Evolutionary conservation across 2,797 vertebrate species (phyloP), one percentile per base, ranked within the genome.

Genomic region (Phylloscopus collybita): DNA sequence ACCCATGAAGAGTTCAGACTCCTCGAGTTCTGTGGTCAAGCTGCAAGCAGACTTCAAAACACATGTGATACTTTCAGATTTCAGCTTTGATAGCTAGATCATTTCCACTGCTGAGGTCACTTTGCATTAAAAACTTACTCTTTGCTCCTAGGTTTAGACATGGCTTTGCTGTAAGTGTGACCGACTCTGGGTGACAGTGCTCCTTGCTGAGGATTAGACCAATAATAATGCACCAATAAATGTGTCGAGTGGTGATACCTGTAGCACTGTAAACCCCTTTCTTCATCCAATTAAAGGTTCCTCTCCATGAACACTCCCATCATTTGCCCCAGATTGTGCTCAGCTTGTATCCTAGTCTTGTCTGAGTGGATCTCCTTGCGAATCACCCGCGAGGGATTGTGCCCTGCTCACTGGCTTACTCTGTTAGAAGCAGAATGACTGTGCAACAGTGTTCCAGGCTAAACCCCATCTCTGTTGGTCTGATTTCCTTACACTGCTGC

Each of bases 31-130:
- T 89, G 69, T 91, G 88, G 94, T 89, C 80, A 87, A 95, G 81
- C 95, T 91, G 93, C 96, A 97, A 96, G 93, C 94, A 96, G 92
- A 95, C 94, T 96, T 95, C 90, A 87, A 95, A 95, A 95, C 88
- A 86, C 82, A 62, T 53, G 54, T 64, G 88, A 64, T 92, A 67
- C 60, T 90, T 96, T 93, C 67, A 74, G 92, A 87, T 96, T 89
- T 96, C 90, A 85, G 90, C 93, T 93, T 80, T 47, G 60, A 50
- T 90, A 93, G 89, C 65, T 86, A 64, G 64, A 61, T 82, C 51
- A 66, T 94, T 91, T 91, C 86, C 90, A 90, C 89, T 78, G 70
- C 80, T 96, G 94, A 92, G 89, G 88, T 88, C 66, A 94, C 88
- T 78, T 85, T 69, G 69, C 92, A 66, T 95, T 94, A n/a, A 36